Percentiles rank a stretch among this genome's conserved stretches.
These are phyloP conservation scores for Hypolimnas misippus DNA, from an alignment of 2,888 invertebrate species.

Conservation along the genomic window DNA sequence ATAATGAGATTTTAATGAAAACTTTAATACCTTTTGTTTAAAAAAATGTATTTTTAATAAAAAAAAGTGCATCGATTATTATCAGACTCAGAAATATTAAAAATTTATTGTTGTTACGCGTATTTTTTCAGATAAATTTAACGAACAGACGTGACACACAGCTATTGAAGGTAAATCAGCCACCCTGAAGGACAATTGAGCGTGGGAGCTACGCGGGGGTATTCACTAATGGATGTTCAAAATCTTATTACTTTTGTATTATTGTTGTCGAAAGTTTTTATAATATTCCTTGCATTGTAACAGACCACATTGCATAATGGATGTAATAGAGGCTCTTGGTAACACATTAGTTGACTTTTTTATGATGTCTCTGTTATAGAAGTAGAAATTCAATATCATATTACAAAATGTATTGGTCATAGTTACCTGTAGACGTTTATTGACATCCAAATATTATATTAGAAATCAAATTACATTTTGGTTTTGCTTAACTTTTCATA, in stretches of 20 bases:
- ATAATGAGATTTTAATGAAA: constrained; percentile 27
- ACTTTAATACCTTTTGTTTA: constrained; percentile 8
- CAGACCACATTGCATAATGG: constrained; percentile 63
- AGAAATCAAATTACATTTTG: background rate
- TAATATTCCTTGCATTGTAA: constrained; percentile 51
- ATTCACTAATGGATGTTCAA: constrained; percentile 69
- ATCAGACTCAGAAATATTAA: background rate
- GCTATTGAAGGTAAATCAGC: constrained; percentile 52
- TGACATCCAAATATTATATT: background rate
- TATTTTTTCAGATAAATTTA: constrained; percentile 1
- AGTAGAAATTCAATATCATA: constrained; percentile 35
- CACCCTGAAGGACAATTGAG: constrained; percentile 63
- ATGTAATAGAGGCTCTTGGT: constrained; percentile 46
- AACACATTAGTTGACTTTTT: constrained; percentile 54
- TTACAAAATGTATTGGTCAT: constrained; percentile 32
- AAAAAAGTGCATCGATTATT: background rate
- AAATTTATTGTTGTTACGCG: background rate
- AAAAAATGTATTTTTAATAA: constrained; percentile 7
- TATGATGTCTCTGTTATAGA: constrained; percentile 47
- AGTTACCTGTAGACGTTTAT: constrained; percentile 1
- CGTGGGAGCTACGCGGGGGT: constrained; percentile 77
- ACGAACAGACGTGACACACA: constrained; percentile 36
- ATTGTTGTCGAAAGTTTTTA: constrained; percentile 68
- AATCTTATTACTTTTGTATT: constrained; percentile 77
- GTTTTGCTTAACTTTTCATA: background rate